Base-by-base conservation (phyloP, 2,888 invertebrate species). In the Dysmachus trigonus region DNA sequence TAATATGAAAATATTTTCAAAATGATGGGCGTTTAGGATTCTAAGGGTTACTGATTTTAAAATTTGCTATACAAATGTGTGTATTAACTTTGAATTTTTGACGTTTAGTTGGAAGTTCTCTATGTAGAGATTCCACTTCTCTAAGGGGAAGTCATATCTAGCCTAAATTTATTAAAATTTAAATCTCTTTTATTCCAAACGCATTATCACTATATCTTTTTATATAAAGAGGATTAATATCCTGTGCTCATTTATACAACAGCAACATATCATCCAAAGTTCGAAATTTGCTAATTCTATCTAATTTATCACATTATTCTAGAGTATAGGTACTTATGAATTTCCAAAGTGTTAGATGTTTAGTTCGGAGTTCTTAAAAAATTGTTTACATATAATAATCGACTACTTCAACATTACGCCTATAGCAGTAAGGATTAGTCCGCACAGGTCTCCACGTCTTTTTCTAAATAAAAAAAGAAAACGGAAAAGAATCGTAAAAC, bases 361-460 rank as follows among this genome's bases (percentile, higher is more conserved):
- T 47, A 47, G 47, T n/a, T 47, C 47, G n/a, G n/a, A 47, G 18
- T 47, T 47, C 15, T 88, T 89, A 89, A 91, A 88, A 90, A 89
- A 90, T 91, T 89, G 10, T 31, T 83, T 81, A 86, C 85, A 88
- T 86, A 90, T 90, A 91, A 89, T 90, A 91, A 90, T 92, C 91
- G 90, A 91, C 90, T 90, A 91, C 90, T 89, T 92, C 92, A 89
- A 91, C 89, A 89, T 90, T 90, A 88, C 91, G 91, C 47, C 62
- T 91, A 90, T 91, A 91, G 90, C 90, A 91, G 89, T 91, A 91
- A 88, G 91, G 91, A 91, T 92, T 91, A 90, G 91, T 90, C 90
- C 91, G 91, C 89, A 92, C 92, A 88, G 92, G 91, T 89, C 90
- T 92, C 92, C 92, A 92, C 89, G 47, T 91, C 91, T 90, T 91